Evolutionary conservation across 2,888 invertebrate genomes (phyloP), one percentile per base, ranked within the genome.

Genomic region (Apamea monoglypha): DNA sequence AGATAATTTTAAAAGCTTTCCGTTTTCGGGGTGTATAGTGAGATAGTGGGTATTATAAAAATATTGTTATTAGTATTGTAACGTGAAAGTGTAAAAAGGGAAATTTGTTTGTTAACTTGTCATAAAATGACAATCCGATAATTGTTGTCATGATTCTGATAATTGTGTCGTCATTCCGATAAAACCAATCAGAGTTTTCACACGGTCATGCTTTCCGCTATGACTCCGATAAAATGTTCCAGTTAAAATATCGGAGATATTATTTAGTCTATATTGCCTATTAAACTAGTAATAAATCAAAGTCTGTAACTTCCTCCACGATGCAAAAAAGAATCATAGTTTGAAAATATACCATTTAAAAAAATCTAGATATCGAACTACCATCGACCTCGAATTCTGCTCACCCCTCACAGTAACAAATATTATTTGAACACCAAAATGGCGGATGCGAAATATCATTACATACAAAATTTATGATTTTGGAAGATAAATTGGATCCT

Each of bases 401-500:
- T 66, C 47, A 79, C 63, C 78, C 47, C 47, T 69, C 71, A 76
- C 85, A 69, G 36, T 64, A 78, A 72, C 68, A 78, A 78, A 86
- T 86, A 80, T 76, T 80, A 90, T 89, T 89, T 89, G 90, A 90
- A 91, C 86, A 90, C 90, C 91, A 91, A 90, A 91, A 92, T 90
- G 88, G 91, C 95, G 95, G 94, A 96, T 94, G 94, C 94, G 92
- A 96, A 96, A 94, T 94, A 94, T 96, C 95, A 95, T 96, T 96
- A 95, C 91, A 92, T 85, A 84, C 91, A 93, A 92, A 95, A 96
- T 96, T 95, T 96, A 96, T 95, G 95, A 96, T 95, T 96, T 96
- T 94, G 91, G 93, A 96, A 95, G 96, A 96, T 96, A 96, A 96
- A 96, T 96, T 95, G 95, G 94, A 93, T 93, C 92, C 92, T 94